Conservation (phyloP, 2,113 vertebrate species). For the Equus quagga region DNA sequence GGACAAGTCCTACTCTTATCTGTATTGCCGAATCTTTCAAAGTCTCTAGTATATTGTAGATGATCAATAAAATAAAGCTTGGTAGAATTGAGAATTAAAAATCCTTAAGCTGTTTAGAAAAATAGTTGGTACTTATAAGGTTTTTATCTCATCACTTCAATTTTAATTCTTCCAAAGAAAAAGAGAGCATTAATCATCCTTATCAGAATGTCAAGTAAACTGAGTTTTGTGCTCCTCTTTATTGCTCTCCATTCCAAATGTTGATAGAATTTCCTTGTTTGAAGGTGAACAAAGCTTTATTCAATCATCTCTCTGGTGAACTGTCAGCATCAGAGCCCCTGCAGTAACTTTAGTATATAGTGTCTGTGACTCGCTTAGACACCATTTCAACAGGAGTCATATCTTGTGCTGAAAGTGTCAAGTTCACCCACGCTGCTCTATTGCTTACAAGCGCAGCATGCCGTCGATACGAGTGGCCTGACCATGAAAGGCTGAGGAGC, state of each 20-base stretch:
- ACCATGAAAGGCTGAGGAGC: conserved; percentile 64
- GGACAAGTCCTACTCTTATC: background rate
- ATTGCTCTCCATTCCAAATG: background rate
- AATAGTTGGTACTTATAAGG: background rate
- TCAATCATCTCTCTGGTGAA: conserved; percentile 45
- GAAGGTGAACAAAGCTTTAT: conserved; percentile 62
- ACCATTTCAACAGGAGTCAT: conserved; percentile 41
- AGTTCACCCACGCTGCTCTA: conserved; percentile 62
- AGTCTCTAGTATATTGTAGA: background rate
- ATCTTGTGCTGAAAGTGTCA: conserved; percentile 29
- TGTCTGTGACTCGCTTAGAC: conserved; percentile 31
- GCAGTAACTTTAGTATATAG: conserved; percentile 36
- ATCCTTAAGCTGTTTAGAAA: background rate
- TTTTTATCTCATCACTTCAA: conserved; percentile 32
- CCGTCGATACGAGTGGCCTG: conserved; percentile 68
- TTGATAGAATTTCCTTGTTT: conserved; percentile 64
- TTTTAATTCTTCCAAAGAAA: conserved; percentile 63
- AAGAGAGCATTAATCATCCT: conserved; percentile 63
- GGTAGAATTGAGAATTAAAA: background rate
- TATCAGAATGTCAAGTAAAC: conserved; percentile 61
- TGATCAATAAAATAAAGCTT: background rate
- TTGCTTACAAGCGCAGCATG: background rate
- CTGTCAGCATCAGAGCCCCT: background rate
- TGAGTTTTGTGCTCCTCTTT: conserved; percentile 41
- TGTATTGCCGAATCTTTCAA: background rate